A percentile compares a stretch with the other conserved stretches of the same genome.
Conservation (phyloP, 2,888 invertebrate genomes). For the Amaurobius ferox region DNA sequence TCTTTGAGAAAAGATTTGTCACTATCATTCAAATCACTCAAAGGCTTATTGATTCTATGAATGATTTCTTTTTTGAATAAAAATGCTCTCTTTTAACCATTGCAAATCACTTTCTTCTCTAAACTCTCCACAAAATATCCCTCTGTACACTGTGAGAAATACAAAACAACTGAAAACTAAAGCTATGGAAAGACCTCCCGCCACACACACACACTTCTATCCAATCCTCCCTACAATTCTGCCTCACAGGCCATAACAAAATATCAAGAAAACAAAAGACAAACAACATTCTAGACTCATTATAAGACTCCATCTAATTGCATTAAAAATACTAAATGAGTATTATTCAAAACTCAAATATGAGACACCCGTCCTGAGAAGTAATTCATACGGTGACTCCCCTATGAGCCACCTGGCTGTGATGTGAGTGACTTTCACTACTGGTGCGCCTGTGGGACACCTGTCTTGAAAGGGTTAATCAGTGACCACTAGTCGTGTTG, state of each 20-base stretch:
- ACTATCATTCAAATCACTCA: too few species aligned
- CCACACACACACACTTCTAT: background rate
- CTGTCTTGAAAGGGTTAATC: too few species aligned
- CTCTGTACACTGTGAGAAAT: background rate
- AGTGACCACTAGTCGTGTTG: too few species aligned
- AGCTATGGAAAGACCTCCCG: too few species aligned
- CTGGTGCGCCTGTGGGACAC: too few species aligned
- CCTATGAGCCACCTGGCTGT: too few species aligned
- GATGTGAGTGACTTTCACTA: too few species aligned
- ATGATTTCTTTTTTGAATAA: too few species aligned
- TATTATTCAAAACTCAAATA: background rate
- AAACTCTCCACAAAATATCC: background rate
- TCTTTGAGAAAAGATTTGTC: too few species aligned
- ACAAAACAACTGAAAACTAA: background rate
- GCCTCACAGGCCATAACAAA: background rate
- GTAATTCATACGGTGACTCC: background rate
- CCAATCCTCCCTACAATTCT: background rate
- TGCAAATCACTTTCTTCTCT: background rate
- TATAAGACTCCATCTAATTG: background rate
- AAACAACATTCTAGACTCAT: background rate
- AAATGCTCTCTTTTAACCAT: background rate
- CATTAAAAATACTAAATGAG: background rate
- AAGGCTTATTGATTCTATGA: too few species aligned
- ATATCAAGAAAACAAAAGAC: background rate
- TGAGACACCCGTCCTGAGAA: background rate